A percentile compares a stretch with the other conserved stretches of the same genome.
Evolutionary conservation across 2,888 invertebrate genomes (phyloP).

Genomic region (Argyresthia albistria): DNA sequence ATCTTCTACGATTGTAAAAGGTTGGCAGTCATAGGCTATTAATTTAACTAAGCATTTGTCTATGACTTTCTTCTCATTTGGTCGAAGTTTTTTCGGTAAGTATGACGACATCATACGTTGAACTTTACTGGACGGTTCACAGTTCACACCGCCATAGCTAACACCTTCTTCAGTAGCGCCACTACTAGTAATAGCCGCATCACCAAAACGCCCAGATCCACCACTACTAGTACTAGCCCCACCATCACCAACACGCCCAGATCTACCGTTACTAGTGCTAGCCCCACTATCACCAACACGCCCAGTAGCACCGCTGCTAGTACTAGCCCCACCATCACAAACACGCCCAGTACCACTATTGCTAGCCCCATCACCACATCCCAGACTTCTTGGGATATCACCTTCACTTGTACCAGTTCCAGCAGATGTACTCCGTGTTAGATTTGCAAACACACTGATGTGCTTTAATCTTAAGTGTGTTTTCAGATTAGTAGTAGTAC

Average conservation of each 20-base stretch:
- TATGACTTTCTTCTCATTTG: conserved; percentile 8
- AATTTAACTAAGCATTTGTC: conserved; percentile 7
- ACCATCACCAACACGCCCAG: neutral
- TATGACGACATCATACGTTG: conserved; percentile 6
- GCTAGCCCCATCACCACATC: neutral
- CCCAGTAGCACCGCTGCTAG: too few relatives aligned
- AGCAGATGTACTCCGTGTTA: neutral
- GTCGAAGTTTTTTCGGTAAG: conserved; percentile 5
- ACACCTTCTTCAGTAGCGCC: too few relatives aligned
- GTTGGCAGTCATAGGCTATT: conserved; percentile 7
- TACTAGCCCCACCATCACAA: too few relatives aligned
- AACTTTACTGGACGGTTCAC: neutral
- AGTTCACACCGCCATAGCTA: neutral
- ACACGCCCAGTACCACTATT: too few relatives aligned
- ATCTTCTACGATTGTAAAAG: conserved; percentile 8
- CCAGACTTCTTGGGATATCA: neutral
- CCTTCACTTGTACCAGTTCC: neutral
- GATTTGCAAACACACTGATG: neutral
- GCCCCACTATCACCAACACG: too few relatives aligned
- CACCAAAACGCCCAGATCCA: neutral
- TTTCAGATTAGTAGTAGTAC: neutral
- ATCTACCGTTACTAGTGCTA: neutral
- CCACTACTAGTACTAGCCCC: neutral
- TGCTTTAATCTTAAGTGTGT: neutral
- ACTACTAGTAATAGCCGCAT: neutral